Base-by-base conservation (phyloP, 30 jellyfish, hydroid and myxozoan genomes). In the Aurelia sp. region DNA sequence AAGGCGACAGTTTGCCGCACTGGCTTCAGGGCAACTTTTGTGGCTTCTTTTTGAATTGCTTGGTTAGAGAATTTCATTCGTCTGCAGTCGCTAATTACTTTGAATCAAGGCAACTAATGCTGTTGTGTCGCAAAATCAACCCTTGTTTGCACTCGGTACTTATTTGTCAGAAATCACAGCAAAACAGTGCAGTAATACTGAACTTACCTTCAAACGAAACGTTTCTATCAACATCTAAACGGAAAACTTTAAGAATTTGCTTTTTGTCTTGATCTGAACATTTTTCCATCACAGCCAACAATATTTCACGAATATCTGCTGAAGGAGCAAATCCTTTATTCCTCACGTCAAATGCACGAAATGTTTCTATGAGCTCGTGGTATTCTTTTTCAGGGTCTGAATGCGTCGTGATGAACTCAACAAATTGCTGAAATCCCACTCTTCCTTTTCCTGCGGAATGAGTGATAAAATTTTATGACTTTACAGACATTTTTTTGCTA, bases 131-230 rank as follows among this genome's bases (percentile, higher is more conserved):
- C 33, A 27, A 27, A 27, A 27, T 27, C 33, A 27, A 27, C 33
- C 33, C 2, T 27, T 27, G 33, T 27, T 27, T 27, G 33, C 33
- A 2, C 33, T 27, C 33, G 33, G 33, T 27, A 27, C 33, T 27
- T 0, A 27, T 27, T 27, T 27, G 33, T 21, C 23, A 59, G 69
- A 59, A 59, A 13, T 59, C 31, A 11, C 69, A n/a, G 31, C 23
- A 59, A 59, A 13, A n/a, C 12, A 18, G 33, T 17, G 33, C 23
- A 59, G 33, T 59, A 8, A n/a, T 4, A 18, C 13, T 13, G 23
- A 59, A 59, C 69, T 48, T 68, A 86, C 96, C 96, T 86, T 86
- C 96, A 71, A 64, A 71, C 12, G 88, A 35, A 3, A 86, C 96
- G 19, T 55, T 48, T 75, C 96, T 52, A 50, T 86, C 90, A 3